Evolutionary conservation across 2,797 vertebrate species (phyloP).

Genomic region (Cheirogaleus major): DNA sequence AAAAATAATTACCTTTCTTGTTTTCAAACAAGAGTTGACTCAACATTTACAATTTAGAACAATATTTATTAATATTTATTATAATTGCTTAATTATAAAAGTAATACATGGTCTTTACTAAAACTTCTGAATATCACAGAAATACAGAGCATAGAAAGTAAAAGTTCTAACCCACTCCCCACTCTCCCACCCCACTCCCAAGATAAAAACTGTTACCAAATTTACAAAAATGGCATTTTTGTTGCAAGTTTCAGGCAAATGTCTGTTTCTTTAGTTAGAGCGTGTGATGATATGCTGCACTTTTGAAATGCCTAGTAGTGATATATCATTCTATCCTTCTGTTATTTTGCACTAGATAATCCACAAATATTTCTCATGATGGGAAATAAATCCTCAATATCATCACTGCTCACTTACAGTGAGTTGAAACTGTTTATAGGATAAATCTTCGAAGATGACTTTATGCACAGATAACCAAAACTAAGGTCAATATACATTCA

Average conservation of each 20-base stretch:
- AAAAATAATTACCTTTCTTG: slow-evolving; percentile 6
- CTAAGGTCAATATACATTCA: neutral
- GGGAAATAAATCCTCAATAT: neutral
- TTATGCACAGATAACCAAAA: neutral
- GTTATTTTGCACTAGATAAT: slow-evolving; percentile 3
- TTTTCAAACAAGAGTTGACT: slow-evolving; percentile 14
- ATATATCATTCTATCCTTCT: neutral
- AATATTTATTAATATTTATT: slow-evolving; percentile 17
- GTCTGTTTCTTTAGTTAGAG: slow-evolving; percentile 31
- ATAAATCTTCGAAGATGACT: neutral
- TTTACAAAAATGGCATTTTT: slow-evolving; percentile 57
- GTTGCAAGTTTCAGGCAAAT: slow-evolving; percentile 37
- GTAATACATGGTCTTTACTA: neutral
- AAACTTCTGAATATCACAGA: neutral
- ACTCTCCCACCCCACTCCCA: neutral
- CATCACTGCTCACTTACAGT: neutral
- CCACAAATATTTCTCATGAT: slow-evolving; percentile 24
- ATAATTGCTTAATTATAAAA: slow-evolving; percentile 23
- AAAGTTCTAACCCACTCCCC: neutral
- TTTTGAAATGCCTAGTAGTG: slow-evolving; percentile 36
- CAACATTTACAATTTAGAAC: neutral
- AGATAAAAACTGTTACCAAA: slow-evolving; percentile 46
- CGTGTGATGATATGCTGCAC: neutral
- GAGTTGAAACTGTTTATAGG: neutral
- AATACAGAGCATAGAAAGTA: neutral